Evolutionary conservation across 2,113 vertebrate species (phyloP).

Genomic region (Petromus typicus): DNA sequence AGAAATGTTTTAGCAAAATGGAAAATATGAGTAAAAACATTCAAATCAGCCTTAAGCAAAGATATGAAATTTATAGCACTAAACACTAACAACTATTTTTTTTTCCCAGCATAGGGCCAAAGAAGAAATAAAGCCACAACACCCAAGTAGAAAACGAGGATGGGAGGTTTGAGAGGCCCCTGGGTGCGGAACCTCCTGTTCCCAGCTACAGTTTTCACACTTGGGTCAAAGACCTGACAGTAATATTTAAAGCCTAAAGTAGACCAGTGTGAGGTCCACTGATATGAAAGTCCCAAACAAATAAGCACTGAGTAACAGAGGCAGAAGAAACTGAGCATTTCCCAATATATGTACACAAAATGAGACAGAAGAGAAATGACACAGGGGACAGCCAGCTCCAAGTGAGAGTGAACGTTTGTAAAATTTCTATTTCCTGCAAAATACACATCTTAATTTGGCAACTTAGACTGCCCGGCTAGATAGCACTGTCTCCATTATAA

Average conservation of each 20-base stretch:
- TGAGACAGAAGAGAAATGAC: neutral
- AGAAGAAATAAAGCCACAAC: neutral
- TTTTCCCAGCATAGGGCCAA: neutral
- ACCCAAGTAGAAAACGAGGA: neutral
- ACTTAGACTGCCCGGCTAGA: neutral
- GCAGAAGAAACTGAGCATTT: neutral
- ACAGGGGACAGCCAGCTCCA: neutral
- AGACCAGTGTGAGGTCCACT: neutral
- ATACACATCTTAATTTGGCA: neutral
- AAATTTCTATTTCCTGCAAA: neutral
- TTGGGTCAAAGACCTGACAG: neutral
- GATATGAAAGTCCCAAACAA: neutral
- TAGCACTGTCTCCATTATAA: neutral
- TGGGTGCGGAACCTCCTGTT: rapidly evolving
- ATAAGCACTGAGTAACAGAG: neutral
- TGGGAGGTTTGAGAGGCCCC: neutral
- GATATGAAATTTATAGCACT: neutral
- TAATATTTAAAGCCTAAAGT: neutral
- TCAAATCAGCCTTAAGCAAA: neutral
- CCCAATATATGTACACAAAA: rapidly evolving
- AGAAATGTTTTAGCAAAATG: neutral
- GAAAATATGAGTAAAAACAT: neutral
- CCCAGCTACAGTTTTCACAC: neutral
- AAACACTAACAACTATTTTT: neutral
- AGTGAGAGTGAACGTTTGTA: neutral